Evolutionary conservation across 2,113 vertebrate species (phyloP).

Genomic region (Perca flavescens): DNA sequence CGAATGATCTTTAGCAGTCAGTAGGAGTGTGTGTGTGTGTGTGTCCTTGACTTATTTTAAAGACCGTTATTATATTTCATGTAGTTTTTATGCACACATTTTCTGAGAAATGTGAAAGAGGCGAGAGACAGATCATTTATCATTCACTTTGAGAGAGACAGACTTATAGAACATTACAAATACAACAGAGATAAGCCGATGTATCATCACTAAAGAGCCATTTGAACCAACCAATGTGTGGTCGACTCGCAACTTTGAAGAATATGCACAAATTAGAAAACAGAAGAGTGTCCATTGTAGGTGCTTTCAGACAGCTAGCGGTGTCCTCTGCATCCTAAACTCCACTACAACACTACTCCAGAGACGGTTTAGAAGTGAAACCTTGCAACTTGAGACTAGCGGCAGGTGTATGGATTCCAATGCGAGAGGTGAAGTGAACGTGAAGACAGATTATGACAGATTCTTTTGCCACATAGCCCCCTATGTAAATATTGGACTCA

Average conservation of each 20-base stretch:
- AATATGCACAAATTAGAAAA: background rate
- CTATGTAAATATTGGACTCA: no score
- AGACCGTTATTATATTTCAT: background rate
- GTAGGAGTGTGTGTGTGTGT: constrained; percentile 22
- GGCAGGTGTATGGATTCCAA: no score
- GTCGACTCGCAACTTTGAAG: background rate
- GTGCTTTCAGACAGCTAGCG: background rate
- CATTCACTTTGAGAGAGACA: background rate
- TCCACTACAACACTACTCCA: no score
- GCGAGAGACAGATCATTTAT: background rate
- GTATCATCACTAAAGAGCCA: background rate
- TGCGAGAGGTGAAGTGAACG: no score
- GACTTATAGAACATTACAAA: background rate
- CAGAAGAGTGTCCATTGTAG: background rate
- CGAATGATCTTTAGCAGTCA: constrained; percentile 51
- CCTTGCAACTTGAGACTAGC: no score
- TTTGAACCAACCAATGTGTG: background rate
- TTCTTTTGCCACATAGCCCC: no score
- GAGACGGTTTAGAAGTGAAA: no score
- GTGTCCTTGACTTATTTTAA: background rate
- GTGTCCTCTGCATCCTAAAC: no score
- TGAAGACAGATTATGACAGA: no score
- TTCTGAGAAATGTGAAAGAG: background rate
- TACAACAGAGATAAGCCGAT: background rate
- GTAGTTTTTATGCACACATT: background rate